phyloP scores from a whole-genome alignment of 2,797 vertebrate genomes.

The Monodelphis domestica region DNA sequence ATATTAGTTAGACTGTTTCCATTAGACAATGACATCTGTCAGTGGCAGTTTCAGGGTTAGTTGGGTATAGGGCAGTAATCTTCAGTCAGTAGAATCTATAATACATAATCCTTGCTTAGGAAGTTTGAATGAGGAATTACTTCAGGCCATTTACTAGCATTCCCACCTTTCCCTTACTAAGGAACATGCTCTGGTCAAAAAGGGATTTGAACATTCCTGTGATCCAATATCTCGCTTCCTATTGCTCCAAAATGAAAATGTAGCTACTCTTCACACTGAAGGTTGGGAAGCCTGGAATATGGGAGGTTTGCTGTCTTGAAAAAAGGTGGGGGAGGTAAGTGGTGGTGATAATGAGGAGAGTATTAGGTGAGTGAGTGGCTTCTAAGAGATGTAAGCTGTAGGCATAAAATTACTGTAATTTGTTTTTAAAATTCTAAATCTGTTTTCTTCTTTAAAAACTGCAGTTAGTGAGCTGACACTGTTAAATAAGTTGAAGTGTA shows the following conservation, averaged over 20 bases:
- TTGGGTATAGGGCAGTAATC: background rate
- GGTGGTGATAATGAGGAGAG: slow-evolving; percentile 57
- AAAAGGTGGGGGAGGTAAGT: slow-evolving; percentile 57
- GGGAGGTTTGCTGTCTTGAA: slow-evolving; percentile 53
- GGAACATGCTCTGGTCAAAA: background rate
- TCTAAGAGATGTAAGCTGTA: slow-evolving; percentile 74
- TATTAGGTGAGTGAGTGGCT: slow-evolving; percentile 62
- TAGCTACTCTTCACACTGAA: slow-evolving; percentile 33
- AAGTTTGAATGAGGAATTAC: background rate
- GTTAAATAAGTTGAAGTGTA: slow-evolving; percentile 79
- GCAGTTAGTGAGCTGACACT: slow-evolving; percentile 74
- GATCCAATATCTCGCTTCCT: slow-evolving; percentile 51
- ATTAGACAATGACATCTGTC: background rate
- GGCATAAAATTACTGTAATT: slow-evolving; percentile 79
- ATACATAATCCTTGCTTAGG: background rate
- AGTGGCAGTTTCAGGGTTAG: background rate
- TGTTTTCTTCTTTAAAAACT: slow-evolving; percentile 80
- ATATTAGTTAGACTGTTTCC: background rate
- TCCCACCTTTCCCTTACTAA: slow-evolving; percentile 1
- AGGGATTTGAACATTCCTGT: background rate
- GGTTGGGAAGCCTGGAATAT: slow-evolving; percentile 20
- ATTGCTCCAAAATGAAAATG: slow-evolving; percentile 44
- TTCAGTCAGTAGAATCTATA: background rate
- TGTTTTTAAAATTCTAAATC: slow-evolving; percentile 79
- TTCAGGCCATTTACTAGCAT: slow-evolving; percentile 20